A percentile compares a stretch with the other conserved stretches of the same genome.
phyloP scores from a whole-genome alignment of 2,888 invertebrate species.

The Camptogramma bilineatum region DNA sequence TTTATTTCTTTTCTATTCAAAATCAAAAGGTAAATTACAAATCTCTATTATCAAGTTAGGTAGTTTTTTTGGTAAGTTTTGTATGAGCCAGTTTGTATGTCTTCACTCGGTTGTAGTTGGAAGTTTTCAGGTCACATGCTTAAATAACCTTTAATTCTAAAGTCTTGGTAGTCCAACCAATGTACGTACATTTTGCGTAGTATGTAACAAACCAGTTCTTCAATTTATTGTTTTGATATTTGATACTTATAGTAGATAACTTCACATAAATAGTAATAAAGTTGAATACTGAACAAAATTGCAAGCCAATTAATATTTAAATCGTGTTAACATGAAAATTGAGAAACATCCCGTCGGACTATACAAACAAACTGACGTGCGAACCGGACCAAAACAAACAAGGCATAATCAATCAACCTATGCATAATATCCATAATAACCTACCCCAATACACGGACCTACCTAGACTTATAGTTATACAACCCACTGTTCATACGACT shows the following conservation, averaged over 20 bases:
- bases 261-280: background rate
- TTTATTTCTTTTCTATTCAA: background rate
- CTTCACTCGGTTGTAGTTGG: no score
- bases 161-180: no score
- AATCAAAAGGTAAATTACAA: no score
- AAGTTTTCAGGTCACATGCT: no score
- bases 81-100: no score
- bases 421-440: constrained; percentile 40
- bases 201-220: no score
- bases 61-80: no score
- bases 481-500: background rate
- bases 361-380: constrained; percentile 5
- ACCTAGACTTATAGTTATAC: constrained; percentile 42
- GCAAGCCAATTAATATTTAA: background rate
- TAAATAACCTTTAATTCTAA: no score
- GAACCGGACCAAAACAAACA: constrained; percentile 21
- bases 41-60: no score
- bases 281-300: background rate
- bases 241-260: no score
- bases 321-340: background rate
- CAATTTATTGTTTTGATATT: no score
- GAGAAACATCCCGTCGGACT: constrained; percentile 7
- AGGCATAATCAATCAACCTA: constrained; percentile 6
- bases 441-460: constrained; percentile 63
- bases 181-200: no score